phyloP scores from a whole-genome alignment of 2,113 vertebrate species.

The Physeter macrocephalus region DNA sequence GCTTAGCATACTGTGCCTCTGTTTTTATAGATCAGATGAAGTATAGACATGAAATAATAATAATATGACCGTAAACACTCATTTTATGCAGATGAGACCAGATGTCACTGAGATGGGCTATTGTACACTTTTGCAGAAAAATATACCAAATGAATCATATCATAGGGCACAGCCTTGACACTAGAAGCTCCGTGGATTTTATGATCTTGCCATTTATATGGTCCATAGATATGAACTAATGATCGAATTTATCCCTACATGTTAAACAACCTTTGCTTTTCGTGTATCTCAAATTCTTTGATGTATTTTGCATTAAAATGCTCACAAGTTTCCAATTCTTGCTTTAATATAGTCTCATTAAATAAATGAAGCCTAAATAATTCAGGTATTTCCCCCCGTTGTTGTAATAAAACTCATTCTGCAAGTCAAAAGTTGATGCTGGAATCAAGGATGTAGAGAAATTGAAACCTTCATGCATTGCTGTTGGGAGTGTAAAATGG shows the following conservation, averaged over 20 bases:
- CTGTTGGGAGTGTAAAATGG: not conserved
- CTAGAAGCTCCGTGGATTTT: conserved; percentile 37
- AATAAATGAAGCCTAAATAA: conserved; percentile 73
- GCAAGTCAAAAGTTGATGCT: conserved; percentile 12
- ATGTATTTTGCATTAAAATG: conserved; percentile 45
- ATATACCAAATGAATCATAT: conserved; percentile 30
- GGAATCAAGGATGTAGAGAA: not conserved
- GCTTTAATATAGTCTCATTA: conserved; percentile 59
- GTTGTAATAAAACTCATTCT: conserved; percentile 47
- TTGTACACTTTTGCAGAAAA: conserved; percentile 43
- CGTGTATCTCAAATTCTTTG: not conserved
- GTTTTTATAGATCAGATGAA: conserved; percentile 13
- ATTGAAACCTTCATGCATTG: rapidly evolving
- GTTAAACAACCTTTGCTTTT: conserved; percentile 40
- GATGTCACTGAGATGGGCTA: conserved; percentile 14
- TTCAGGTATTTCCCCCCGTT: not conserved
- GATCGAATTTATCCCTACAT: conserved; percentile 39
- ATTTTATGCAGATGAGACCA: not conserved
- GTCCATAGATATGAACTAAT: conserved; percentile 23
- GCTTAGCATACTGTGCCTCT: not conserved
- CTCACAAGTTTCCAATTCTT: not conserved
- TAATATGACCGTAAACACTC: conserved; percentile 23
- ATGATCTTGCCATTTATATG: conserved; percentile 48
- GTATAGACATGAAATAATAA: not conserved
- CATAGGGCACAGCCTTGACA: not conserved